Conservation (phyloP, 1,140 invertebrate genomes). For the Zaprionus camerounensis region DNA sequence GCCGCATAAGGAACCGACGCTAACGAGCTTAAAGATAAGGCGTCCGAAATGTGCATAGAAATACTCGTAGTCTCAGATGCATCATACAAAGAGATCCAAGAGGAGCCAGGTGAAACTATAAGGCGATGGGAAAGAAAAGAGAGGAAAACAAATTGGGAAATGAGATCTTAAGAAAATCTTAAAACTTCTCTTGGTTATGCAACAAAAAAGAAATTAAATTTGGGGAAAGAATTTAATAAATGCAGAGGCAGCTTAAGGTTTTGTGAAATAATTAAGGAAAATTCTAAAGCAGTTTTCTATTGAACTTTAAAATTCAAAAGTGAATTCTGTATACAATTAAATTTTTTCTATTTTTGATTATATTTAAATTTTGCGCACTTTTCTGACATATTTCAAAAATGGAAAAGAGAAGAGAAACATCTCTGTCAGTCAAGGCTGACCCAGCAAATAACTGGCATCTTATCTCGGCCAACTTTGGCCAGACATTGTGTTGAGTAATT, state of each 20-base stretch:
- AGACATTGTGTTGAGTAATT: slow-evolving; percentile 80
- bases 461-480: slow-evolving; percentile 55
- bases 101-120: background rate
- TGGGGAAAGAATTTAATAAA: background rate
- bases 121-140: background rate
- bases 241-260: background rate
- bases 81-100: background rate
- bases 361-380: background rate
- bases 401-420: background rate
- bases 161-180: background rate
- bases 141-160: background rate
- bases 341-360: background rate
- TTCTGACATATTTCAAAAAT: slow-evolving; percentile 21
- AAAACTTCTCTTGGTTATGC: background rate
- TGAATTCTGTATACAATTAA: background rate
- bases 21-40: slow-evolving; percentile 72
- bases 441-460: slow-evolving; percentile 29
- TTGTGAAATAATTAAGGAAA: background rate
- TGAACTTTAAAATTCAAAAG: background rate
- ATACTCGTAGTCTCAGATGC: slow-evolving; percentile 25
- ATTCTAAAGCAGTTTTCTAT: background rate
- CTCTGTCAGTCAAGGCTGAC: background rate
- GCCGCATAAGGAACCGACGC: slow-evolving; percentile 21
- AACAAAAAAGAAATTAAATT: background rate
- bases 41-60: slow-evolving; percentile 50